Base-by-base conservation (phyloP, 2,113 vertebrate genomes). In the Pheucticus melanocephalus region DNA sequence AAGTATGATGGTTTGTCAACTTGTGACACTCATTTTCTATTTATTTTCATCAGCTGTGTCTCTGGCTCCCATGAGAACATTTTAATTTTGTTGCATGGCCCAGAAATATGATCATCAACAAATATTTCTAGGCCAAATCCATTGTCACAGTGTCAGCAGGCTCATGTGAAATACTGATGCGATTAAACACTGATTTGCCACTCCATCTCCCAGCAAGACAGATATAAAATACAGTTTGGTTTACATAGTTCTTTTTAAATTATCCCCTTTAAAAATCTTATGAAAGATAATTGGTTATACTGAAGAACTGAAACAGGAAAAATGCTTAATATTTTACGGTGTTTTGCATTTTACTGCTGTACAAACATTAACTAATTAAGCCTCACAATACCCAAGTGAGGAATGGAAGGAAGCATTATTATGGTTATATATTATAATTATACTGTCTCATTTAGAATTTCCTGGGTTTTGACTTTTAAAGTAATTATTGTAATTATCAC, bases 311-410 rank as follows among this genome's bases (percentile, higher is more conserved):
- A 88, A 82, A 27, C 20, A 81, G 30, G 33, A 88, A 88, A 92
- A 92, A 93, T 65, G 44, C 57, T 85, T 88, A 88, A 86, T 85
- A 87, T 96, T 95, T 57, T 61, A 81, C 14, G 10, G 56, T 76
- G 31, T 56, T 91, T 95, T 92, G 56, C 39, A 88, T 90, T 94
- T 97, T 91, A 88, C 60, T 94, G 64, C 65, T 92, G 53, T 76
- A 96, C 84, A 95, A 97, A 92, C 47, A 92, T 86, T 86, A 94
- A 94, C 88, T 86, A 92, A 97, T 94, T 97, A 92, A 92, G 72
- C 47, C 54, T 97, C 83, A 91, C 77, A 96, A 96, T 90, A 92
- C 65, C 85, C 87, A 94, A 94, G 84, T 76, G 87, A 94, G 75
- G 89, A 92, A 82, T 92, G 84, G 85, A 96, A 96, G 91, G 91